A percentile compares a stretch with the other conserved stretches of the same genome.
phyloP scores from a whole-genome alignment of 2,113 vertebrate species.

The Regulus satrapa region DNA sequence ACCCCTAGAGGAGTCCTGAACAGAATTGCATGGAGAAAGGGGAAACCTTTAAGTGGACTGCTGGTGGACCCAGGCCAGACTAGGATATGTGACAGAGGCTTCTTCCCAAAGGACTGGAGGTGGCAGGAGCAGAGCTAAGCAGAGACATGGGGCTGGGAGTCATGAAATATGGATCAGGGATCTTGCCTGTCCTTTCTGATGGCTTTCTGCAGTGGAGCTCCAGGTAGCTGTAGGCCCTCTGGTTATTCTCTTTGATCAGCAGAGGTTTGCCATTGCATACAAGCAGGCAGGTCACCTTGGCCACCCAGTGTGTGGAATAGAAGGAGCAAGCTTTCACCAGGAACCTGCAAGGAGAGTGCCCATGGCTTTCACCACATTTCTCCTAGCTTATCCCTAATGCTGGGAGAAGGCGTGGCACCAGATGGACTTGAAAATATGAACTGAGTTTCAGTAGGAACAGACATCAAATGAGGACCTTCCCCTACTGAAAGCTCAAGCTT shows the following conservation, averaged over 20 bases:
- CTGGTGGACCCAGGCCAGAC: not conserved
- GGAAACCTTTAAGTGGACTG: not conserved
- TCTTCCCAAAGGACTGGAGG: not conserved
- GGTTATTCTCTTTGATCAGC: conserved; percentile 59
- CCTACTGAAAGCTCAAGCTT: not conserved
- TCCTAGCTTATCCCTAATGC: not conserved
- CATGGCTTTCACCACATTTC: not conserved
- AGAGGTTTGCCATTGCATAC: conserved; percentile 53
- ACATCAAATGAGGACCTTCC: not conserved
- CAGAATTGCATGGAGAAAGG: not conserved
- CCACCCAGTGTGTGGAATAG: conserved; percentile 64
- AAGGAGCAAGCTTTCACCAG: conserved; percentile 72
- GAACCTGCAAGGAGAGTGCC: conserved; percentile 42
- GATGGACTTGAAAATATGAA: not conserved
- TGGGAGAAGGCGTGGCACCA: not conserved
- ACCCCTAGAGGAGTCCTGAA: not conserved
- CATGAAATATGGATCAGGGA: not conserved
- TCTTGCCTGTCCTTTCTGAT: not conserved
- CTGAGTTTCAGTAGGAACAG: not conserved
- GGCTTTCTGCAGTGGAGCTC: conserved; percentile 69
- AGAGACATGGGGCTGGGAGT: not conserved
- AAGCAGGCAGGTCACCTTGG: conserved; percentile 63
- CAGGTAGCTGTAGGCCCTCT: conserved; percentile 65
- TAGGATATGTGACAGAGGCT: not conserved
- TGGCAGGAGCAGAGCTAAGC: not conserved